phyloP scores from a whole-genome alignment of 2,888 invertebrate genomes.

The Leucania comma region DNA sequence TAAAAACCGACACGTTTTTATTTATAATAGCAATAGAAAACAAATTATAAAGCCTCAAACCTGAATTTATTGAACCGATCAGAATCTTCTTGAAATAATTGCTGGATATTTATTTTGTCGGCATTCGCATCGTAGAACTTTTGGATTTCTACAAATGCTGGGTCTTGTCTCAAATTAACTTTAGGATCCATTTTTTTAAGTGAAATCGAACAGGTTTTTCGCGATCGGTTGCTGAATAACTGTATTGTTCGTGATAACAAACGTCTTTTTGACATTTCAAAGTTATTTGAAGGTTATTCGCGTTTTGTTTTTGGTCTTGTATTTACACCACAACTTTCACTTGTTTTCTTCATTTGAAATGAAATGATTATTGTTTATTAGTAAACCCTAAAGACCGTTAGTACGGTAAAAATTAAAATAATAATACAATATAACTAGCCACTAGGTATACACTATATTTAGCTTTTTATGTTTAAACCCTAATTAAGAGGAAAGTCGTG shows the following conservation, averaged over 20 bases:
- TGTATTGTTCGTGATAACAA: constrained; percentile 80
- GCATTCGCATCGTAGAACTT: constrained; percentile 94
- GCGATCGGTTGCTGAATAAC: constrained; percentile 70
- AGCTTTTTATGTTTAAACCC: no score
- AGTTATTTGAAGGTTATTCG: constrained; percentile 86
- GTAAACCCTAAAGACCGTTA: no score
- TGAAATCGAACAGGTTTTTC: constrained; percentile 70
- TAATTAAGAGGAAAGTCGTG: no score
- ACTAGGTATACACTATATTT: no score
- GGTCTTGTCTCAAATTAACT: constrained; percentile 89
- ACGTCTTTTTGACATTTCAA: constrained; percentile 88
- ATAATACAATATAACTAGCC: background rate
- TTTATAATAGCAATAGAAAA: constrained; percentile 47
- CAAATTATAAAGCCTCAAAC: constrained; percentile 86
- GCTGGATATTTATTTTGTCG: constrained; percentile 94
- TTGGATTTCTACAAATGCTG: constrained; percentile 94
- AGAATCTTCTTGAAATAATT: constrained; percentile 95
- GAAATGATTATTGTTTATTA: background rate
- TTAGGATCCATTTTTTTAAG: constrained; percentile 84
- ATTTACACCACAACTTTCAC: constrained; percentile 12
- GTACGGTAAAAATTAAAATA: background rate
- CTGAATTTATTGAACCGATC: constrained; percentile 97
- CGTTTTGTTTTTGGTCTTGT: constrained; percentile 73
- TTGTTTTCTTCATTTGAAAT: constrained; percentile 18
- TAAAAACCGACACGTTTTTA: constrained; percentile 43